These are phyloP conservation scores for Amphiprion ocellaris DNA, from an alignment of 2,113 vertebrate species.

Conservation along the genomic window DNA sequence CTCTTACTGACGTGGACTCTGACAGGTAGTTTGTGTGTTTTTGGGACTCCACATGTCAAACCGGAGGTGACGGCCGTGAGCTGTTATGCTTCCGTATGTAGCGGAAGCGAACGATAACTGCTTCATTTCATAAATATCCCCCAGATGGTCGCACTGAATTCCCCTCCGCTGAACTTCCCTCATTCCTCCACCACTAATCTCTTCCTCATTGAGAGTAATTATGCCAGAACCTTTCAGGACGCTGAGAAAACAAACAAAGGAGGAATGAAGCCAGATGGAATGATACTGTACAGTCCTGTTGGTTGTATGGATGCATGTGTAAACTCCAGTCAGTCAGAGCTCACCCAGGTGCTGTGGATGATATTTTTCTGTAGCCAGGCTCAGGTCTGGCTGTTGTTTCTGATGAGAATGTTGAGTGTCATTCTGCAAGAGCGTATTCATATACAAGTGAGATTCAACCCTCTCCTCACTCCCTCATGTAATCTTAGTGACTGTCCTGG, in stretches of 20 bases:
- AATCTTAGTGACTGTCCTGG: constrained; percentile 10
- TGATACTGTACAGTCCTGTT: constrained; percentile 10
- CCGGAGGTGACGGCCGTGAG: constrained; percentile 18
- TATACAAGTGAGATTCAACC: constrained; percentile 27
- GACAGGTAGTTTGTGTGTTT: constrained; percentile 31
- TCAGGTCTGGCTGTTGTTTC: not conserved
- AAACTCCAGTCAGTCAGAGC: not conserved
- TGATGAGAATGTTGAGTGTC: not conserved
- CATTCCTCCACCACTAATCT: constrained; percentile 64
- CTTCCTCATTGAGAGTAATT: constrained; percentile 68
- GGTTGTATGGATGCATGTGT: constrained; percentile 3
- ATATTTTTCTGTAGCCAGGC: not conserved
- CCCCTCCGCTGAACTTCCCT: constrained; percentile 53
- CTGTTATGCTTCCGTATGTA: constrained; percentile 20
- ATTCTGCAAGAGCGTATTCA: constrained; percentile 7
- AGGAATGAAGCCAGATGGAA: constrained; percentile 67
- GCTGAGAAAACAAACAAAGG: constrained; percentile 72
- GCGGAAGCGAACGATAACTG: constrained; percentile 48
- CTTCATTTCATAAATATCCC: constrained; percentile 58
- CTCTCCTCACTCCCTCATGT: not conserved
- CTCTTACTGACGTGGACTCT: constrained; percentile 1
- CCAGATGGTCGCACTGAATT: constrained; percentile 60
- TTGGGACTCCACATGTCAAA: not conserved
- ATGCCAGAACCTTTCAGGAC: constrained; percentile 64
- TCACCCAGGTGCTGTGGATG: not conserved